A percentile compares a stretch with the other conserved stretches of the same genome.
Conservation (phyloP, 2,888 invertebrate species). For the Drosophila neutralis region DNA sequence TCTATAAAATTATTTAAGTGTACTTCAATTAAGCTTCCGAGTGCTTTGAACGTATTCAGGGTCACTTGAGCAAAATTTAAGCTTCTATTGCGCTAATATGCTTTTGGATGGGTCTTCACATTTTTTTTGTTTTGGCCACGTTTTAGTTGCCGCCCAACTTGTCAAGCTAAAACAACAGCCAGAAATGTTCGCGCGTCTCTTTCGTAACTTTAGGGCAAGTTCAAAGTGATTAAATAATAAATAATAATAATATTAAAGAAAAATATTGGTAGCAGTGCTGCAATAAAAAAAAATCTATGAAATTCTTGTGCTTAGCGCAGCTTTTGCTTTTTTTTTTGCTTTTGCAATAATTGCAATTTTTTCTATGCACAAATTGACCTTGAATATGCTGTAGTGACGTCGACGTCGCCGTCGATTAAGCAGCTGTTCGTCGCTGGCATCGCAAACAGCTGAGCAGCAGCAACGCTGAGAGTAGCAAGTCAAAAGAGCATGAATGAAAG, state of each 20-base stretch:
- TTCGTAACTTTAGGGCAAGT: conserved; percentile 80
- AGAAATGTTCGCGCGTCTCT: conserved; percentile 77
- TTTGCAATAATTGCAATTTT: conserved; percentile 17
- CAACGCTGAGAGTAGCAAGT: conserved; percentile 18
- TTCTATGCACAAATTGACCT: conserved; percentile 40
- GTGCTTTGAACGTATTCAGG: conserved; percentile 68
- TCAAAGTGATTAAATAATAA: conserved; percentile 12
- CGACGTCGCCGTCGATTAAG: conserved; percentile 23
- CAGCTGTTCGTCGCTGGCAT: conserved; percentile 40
- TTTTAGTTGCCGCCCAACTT: conserved; percentile 63
- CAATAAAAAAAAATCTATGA: background rate
- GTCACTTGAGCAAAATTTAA: conserved; percentile 45
- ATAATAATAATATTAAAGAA: background rate
- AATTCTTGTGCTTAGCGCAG: background rate
- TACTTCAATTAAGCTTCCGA: conserved; percentile 39
- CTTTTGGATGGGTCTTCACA: conserved; percentile 23
- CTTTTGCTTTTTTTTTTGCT: conserved; percentile 31
- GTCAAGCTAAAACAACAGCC: conserved; percentile 43
- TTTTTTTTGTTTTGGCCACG: conserved; percentile 60
- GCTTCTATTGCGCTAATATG: conserved; percentile 42
- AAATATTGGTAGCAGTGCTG: background rate
- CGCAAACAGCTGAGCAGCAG: conserved; percentile 38
- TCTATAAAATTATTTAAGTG: conserved; percentile 4
- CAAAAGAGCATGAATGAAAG: conserved; percentile 34
- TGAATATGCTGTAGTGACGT: conserved; percentile 32